phyloP scores from a whole-genome alignment of 2,888 invertebrate species.

The Pegoplata infirma region DNA sequence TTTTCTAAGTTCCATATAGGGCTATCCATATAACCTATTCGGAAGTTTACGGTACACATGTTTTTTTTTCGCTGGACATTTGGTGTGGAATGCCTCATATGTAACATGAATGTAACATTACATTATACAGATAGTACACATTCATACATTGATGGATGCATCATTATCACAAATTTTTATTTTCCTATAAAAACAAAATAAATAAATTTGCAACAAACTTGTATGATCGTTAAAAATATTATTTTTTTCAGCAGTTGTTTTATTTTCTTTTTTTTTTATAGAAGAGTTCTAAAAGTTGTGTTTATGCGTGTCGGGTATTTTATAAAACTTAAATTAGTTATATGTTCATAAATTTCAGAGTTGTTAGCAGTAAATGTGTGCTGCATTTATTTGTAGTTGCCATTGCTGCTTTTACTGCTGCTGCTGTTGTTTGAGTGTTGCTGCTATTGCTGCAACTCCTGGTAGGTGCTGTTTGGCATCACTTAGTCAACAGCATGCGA shows the following conservation, averaged over 20 bases:
- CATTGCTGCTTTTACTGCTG: slow-evolving; percentile 10
- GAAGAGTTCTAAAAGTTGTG: slow-evolving; percentile 63
- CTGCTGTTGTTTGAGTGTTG: slow-evolving; percentile 20
- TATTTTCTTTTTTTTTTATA: slow-evolving; percentile 50
- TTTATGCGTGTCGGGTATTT: slow-evolving; percentile 66
- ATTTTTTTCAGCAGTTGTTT: too few relatives aligned
- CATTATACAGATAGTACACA: too few relatives aligned
- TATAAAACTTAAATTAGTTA: slow-evolving; percentile 67
- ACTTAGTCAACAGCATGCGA: background rate
- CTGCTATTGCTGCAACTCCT: slow-evolving; percentile 16
- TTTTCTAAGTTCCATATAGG: too few relatives aligned
- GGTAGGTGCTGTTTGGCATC: background rate
- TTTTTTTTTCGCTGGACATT: too few relatives aligned
- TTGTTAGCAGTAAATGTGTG: slow-evolving; percentile 49
- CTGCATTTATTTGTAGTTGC: slow-evolving; percentile 4
- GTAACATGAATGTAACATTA: too few relatives aligned
- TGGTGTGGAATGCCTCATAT: too few relatives aligned
- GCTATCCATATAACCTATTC: too few relatives aligned
- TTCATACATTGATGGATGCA: slow-evolving; percentile 13
- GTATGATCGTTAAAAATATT: slow-evolving; percentile 54
- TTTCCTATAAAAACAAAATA: slow-evolving; percentile 10
- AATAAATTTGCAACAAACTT: slow-evolving; percentile 56
- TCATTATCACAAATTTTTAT: slow-evolving; percentile 41
- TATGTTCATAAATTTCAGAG: slow-evolving; percentile 48
- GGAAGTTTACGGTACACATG: too few relatives aligned